These are phyloP conservation scores for Eira barbara DNA, from an alignment of 2,113 vertebrate genomes.

Conservation along the genomic window DNA sequence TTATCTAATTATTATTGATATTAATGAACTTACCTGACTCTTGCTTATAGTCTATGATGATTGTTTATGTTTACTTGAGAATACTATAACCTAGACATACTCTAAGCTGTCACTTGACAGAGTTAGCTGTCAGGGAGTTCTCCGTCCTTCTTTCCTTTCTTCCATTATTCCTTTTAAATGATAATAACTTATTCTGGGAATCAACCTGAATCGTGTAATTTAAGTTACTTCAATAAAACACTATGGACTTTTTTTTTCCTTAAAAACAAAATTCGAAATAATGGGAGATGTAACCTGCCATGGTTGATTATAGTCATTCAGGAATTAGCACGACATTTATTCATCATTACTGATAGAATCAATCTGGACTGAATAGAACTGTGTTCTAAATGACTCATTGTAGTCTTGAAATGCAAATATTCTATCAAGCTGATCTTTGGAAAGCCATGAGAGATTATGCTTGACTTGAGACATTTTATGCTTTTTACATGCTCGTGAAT, in stretches of 20 bases:
- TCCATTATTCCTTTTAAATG: background rate
- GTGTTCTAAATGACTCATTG: background rate
- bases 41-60: background rate
- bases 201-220: background rate
- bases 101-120: background rate
- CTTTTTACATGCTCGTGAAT: conserved; percentile 13
- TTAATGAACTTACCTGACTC: background rate
- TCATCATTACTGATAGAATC: background rate
- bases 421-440: background rate
- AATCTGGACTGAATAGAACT: background rate
- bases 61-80: background rate
- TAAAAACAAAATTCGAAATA: background rate
- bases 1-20: background rate
- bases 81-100: background rate
- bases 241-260: background rate
- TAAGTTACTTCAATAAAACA: background rate
- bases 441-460: background rate
- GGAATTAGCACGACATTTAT: background rate
- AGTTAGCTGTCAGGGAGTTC: background rate
- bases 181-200: background rate
- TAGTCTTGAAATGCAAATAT: background rate
- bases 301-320: background rate
- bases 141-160: background rate
- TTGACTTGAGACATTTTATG: conserved; percentile 30
- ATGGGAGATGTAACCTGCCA: background rate